A percentile compares a stretch with the other conserved stretches of the same genome.
These are phyloP conservation scores for Prorops nasuta DNA, from an alignment of 1,140 invertebrate genomes.

Conservation along the genomic window DNA sequence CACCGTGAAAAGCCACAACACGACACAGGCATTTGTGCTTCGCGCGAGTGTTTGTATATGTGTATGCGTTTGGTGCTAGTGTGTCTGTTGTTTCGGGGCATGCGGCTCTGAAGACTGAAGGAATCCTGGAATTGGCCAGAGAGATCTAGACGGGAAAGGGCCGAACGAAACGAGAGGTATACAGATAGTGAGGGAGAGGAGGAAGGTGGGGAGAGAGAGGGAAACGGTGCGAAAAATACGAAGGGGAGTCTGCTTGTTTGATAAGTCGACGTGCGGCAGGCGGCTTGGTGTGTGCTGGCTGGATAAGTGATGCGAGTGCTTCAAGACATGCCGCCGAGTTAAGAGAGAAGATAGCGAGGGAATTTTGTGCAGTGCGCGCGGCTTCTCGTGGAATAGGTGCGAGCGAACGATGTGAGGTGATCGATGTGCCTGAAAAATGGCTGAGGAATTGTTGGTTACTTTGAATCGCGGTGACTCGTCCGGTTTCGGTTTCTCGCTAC, in stretches of 20 bases:
- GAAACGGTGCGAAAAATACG: neutral
- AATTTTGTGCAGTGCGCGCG: neutral
- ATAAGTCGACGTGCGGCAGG: neutral
- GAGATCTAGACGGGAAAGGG: neutral
- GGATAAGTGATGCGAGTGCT: neutral
- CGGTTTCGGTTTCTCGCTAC: conserved; percentile 84
- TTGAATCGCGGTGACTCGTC: conserved; percentile 78
- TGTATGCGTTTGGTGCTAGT: conserved; percentile 4
- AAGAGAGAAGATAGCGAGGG: conserved; percentile 9
- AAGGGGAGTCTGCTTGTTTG: neutral
- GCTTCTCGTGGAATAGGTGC: conserved; percentile 15
- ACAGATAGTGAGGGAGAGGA: neutral
- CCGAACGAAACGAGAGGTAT: neutral
- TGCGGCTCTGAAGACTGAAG: too few relatives aligned
- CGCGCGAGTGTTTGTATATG: conserved; percentile 15
- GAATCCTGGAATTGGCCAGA: too few relatives aligned
- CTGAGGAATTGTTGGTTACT: conserved; percentile 82
- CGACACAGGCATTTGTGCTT: conserved; percentile 1
- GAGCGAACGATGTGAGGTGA: conserved; percentile 34
- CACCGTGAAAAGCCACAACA: conserved; percentile 8
- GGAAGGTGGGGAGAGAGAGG: too few relatives aligned
- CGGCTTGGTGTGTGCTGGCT: neutral
- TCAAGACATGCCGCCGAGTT: too few relatives aligned
- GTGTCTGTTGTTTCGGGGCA: too few relatives aligned
- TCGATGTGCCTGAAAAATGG: conserved; percentile 65